Conservation (phyloP, 2,888 invertebrate genomes). For the Sesamia inferens region DNA sequence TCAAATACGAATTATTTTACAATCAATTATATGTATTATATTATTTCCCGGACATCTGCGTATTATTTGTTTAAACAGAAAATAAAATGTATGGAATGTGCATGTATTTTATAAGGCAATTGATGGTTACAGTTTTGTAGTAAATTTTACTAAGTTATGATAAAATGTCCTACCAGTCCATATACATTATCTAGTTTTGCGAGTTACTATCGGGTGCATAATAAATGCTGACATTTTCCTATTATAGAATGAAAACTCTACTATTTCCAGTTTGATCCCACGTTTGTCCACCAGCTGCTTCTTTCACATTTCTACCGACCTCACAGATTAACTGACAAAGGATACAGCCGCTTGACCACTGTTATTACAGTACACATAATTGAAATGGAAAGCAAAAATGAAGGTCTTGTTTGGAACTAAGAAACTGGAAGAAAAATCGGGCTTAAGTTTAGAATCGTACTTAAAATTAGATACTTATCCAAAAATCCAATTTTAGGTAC, state of each 20-base stretch:
- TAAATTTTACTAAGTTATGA: background rate
- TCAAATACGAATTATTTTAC: background rate
- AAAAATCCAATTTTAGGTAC: too few species aligned
- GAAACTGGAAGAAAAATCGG: background rate
- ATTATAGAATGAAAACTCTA: background rate
- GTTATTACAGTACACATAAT: conserved; percentile 42
- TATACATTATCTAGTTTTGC: background rate
- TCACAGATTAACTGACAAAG: background rate
- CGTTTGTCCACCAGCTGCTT: background rate
- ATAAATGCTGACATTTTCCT: background rate
- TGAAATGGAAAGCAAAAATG: conserved; percentile 56
- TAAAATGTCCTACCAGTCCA: background rate
- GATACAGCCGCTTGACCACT: background rate
- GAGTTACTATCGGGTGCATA: background rate
- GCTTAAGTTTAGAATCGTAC: too few species aligned
- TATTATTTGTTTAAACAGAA: too few species aligned
- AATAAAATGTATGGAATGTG: too few species aligned
- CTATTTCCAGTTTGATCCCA: background rate
- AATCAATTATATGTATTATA: too few species aligned
- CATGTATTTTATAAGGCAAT: background rate
- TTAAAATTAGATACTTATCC: too few species aligned
- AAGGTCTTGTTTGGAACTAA: conserved; percentile 27
- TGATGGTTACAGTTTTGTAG: background rate
- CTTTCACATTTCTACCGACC: background rate
- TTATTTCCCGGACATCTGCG: too few species aligned